phyloP scores from a whole-genome alignment of 2,797 vertebrate genomes.

The Spinus olivaceus region DNA sequence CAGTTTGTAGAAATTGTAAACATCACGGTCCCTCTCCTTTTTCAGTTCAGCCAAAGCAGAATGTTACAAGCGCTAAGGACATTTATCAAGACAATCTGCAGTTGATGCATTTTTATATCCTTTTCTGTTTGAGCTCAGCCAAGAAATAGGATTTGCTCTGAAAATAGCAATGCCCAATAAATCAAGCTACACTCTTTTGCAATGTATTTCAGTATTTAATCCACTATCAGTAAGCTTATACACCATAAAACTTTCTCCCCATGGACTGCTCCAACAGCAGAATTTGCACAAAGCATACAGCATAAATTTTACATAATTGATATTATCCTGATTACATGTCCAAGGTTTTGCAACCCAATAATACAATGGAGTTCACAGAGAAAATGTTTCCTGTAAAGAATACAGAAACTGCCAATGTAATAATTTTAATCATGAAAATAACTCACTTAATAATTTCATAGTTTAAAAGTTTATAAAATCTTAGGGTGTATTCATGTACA shows the following conservation, averaged over 20 bases:
- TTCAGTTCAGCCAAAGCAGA: neutral
- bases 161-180: neutral
- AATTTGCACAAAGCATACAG: neutral
- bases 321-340: neutral
- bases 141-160: neutral
- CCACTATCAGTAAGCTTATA: neutral
- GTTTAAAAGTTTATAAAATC: neutral
- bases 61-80: neutral
- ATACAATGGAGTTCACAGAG: neutral
- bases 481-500: neutral
- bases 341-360: neutral
- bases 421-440: neutral
- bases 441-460: neutral
- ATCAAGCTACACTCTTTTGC: neutral
- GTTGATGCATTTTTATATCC: neutral
- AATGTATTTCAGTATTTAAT: slow-evolving; percentile 5
- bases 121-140: neutral
- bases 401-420: neutral
- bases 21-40: neutral
- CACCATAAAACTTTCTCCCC: neutral
- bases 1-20: neutral
- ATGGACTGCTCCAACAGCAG: neutral
- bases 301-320: neutral
- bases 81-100: neutral
- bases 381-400: neutral